A percentile compares a stretch with the other conserved stretches of the same genome.
Conservation (phyloP, 2,888 invertebrate species). For the Tachina grossa region DNA sequence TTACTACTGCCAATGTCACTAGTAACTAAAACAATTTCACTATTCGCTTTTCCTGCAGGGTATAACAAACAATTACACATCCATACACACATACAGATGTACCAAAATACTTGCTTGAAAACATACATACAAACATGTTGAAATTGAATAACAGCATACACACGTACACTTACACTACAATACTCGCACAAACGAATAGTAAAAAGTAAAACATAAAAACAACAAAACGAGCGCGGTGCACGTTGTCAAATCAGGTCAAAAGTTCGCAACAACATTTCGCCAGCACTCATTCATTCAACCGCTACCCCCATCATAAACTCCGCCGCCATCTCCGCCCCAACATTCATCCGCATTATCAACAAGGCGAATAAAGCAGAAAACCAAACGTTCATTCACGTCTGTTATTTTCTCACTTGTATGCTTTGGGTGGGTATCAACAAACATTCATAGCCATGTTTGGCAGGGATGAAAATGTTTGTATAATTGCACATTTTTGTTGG, state of each 20-base stretch:
- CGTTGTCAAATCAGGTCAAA: constrained; percentile 79
- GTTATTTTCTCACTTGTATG: constrained; percentile 28
- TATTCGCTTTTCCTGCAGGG: neutral
- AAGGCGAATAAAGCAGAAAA: constrained; percentile 30
- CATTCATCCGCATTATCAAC: constrained; percentile 24
- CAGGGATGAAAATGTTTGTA: constrained; percentile 35
- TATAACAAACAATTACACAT: neutral
- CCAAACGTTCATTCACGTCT: constrained; percentile 18
- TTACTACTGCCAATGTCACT: too few relatives aligned
- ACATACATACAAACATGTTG: neutral
- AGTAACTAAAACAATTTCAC: too few relatives aligned
- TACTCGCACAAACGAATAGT: neutral
- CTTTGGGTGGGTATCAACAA: neutral
- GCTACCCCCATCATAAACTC: constrained; percentile 5
- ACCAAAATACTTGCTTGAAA: too few relatives aligned
- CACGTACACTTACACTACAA: neutral
- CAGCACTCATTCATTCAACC: constrained; percentile 24
- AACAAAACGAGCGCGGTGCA: constrained; percentile 59
- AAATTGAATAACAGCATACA: neutral
- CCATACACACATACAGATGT: neutral
- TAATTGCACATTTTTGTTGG: constrained; percentile 3
- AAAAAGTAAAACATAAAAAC: constrained; percentile 33
- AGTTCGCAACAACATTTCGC: constrained; percentile 76
- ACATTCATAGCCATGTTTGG: neutral
- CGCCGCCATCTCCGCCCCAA: neutral